Evolutionary conservation across 2,888 invertebrate species (phyloP).

Genomic region (Rotaria sp.): DNA sequence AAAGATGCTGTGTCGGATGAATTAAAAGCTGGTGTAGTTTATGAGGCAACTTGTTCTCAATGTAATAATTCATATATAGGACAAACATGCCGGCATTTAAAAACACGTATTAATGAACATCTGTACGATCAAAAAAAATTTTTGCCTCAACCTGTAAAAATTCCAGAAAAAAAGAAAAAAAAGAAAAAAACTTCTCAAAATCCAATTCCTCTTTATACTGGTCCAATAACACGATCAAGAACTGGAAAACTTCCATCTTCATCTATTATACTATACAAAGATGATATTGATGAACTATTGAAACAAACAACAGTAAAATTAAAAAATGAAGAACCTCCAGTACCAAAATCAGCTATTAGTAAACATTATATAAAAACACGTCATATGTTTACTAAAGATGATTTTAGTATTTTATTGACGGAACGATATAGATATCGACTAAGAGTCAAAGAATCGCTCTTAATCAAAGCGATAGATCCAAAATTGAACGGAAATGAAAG

Average conservation of each 20-base stretch:
- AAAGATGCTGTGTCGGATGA: background rate
- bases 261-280: background rate
- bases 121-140: background rate
- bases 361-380: background rate
- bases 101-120: background rate
- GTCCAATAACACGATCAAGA: background rate
- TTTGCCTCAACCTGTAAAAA: no score
- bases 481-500: background rate
- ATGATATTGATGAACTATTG: background rate
- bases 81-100: background rate
- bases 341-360: background rate
- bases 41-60: background rate
- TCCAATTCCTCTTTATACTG: background rate
- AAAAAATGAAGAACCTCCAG: background rate
- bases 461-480: background rate
- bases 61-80: background rate
- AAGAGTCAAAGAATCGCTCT: background rate
- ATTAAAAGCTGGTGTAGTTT: background rate
- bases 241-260: background rate
- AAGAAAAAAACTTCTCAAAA: background rate
- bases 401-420: background rate
- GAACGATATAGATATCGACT: background rate
- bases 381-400: background rate
- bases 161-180: no score
- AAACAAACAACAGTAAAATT: background rate